Conservation (phyloP, 2,113 vertebrate species). For the Lates calcarifer region DNA sequence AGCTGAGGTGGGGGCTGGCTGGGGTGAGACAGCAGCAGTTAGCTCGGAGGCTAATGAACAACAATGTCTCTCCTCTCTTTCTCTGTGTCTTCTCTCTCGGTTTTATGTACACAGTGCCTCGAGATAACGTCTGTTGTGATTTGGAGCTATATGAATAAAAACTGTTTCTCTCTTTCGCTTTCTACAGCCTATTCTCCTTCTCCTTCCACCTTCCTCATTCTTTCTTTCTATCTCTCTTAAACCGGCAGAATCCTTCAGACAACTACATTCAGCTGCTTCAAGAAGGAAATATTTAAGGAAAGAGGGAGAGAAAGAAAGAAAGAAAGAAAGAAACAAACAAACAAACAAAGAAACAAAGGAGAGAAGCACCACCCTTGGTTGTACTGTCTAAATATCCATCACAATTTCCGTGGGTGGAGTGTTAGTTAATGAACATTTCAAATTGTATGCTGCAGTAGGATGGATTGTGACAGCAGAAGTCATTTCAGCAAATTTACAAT, state of each 20-base stretch:
- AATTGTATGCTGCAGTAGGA: not conserved
- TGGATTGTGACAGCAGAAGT: not conserved
- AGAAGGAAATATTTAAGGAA: not conserved
- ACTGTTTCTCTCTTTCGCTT: too few species aligned
- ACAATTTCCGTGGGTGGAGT: not conserved
- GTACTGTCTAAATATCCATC: not conserved
- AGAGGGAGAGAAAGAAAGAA: not conserved
- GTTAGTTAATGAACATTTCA: not conserved
- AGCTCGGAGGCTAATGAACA: constrained; percentile 41
- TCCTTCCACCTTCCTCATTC: too few species aligned
- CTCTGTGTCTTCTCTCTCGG: not conserved
- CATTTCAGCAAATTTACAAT: not conserved
- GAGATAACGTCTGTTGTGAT: too few species aligned
- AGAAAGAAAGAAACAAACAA: not conserved
- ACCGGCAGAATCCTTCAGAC: too few species aligned
- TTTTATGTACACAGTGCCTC: too few species aligned
- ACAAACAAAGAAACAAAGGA: not conserved
- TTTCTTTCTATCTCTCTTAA: not conserved
- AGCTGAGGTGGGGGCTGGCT: constrained; percentile 43
- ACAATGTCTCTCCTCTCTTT: constrained; percentile 15
- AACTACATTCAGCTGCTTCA: not conserved
- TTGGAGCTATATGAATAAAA: too few species aligned
- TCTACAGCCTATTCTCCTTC: too few species aligned
- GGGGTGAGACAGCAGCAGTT: constrained; percentile 36
- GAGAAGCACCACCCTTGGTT: not conserved